Percentiles rank a stretch among this genome's conserved stretches.
Evolutionary conservation across 2,888 invertebrate genomes (phyloP).

Genomic region (Belgica antarctica): DNA sequence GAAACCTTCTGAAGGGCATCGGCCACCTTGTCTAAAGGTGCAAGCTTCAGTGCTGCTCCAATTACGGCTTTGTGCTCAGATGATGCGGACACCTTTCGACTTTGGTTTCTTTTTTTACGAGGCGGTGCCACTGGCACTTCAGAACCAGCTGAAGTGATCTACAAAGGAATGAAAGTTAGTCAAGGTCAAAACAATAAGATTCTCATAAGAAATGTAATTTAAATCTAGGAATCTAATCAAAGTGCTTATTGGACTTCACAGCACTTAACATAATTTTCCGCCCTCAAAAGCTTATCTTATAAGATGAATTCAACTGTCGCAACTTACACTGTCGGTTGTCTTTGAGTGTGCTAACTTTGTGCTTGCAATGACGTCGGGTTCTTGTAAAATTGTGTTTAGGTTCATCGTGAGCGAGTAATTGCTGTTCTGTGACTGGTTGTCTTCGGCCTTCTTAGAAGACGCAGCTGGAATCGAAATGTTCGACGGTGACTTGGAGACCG

Average conservation of each 20-base stretch:
- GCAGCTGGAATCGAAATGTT: not conserved
- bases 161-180: no score
- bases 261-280: not conserved
- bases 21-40: constrained; percentile 46
- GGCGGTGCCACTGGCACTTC: constrained; percentile 71
- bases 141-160: constrained; percentile 41
- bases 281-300: not conserved
- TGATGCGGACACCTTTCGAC: constrained; percentile 52
- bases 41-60: constrained; percentile 51
- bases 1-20: constrained; percentile 7
- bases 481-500: constrained; percentile 32
- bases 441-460: not conserved
- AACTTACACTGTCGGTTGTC: constrained; percentile 55
- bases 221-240: not conserved
- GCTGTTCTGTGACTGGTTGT: constrained; percentile 30
- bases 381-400: constrained; percentile 50
- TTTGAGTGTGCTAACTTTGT: constrained; percentile 66
- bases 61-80: constrained; percentile 54
- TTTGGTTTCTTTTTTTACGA: constrained; percentile 58
- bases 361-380: constrained; percentile 91
- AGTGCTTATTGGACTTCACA: not conserved
- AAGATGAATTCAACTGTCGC: constrained; percentile 45
- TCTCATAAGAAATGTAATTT: no score
- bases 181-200: no score
- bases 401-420: constrained; percentile 33